Evolutionary conservation across 2,888 invertebrate genomes (phyloP), one percentile per base, ranked within the genome.

Genomic region (Rhamnusium bicolor): DNA sequence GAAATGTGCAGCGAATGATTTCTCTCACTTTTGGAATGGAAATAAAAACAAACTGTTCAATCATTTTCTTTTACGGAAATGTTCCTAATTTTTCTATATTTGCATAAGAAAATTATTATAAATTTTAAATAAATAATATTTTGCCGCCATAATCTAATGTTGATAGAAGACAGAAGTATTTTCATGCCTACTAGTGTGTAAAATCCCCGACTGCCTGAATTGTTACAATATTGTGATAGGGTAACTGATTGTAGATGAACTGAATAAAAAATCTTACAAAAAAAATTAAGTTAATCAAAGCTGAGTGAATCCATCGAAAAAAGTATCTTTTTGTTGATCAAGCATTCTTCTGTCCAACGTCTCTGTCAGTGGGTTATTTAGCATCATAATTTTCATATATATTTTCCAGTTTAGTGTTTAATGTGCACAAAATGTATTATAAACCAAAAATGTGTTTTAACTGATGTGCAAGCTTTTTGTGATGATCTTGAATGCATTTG

Each of bases 401-500:
- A 74, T 74, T 54, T n/a, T 29, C 71, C 72, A 79, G 71, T 71
- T 65, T 40, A 75, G 77, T 78, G 77, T 69, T 80, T 73, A 78
- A 79, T 71, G 46, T 40, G 56, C 24, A 40, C 65, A 71, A 69
- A 61, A 74, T 74, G 69, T 71, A 72, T 79, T 69, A 71, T 70
- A 68, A 74, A 66, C 72, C 70, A 56, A 77, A 69, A 58, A 79
- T 80, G 76, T 77, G 76, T 71, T 75, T 77, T 72, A 71, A 74
- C 74, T 72, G 71, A 73, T 69, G 74, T 73, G 68, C 68, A 75
- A 80, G 77, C 75, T 75, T 71, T 80, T 76, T 84, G 83, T 81
- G 82, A 85, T 85, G 86, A 70, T 84, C 80, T 83, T 86, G 86
- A 83, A 86, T 86, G 85, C 80, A 83, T 84, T 85, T 84, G 83